phyloP scores from a whole-genome alignment of 2,113 vertebrate genomes.

The Leptosomus discolor region DNA sequence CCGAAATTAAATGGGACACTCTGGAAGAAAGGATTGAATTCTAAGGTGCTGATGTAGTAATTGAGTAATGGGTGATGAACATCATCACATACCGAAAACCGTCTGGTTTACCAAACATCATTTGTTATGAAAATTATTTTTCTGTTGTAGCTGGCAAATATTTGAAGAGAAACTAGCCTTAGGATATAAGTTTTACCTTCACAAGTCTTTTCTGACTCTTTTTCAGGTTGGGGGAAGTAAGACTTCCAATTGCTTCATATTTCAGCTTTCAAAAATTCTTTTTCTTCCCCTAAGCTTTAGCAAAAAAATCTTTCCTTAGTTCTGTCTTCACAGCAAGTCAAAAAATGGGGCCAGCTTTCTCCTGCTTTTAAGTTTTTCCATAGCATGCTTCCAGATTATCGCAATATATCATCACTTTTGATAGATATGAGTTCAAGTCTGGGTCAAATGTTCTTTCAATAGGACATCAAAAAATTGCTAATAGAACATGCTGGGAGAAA shows the following conservation, averaged over 20 bases:
- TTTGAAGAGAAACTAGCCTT: background rate
- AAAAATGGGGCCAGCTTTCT: background rate
- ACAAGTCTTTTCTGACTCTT: background rate
- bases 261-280: background rate
- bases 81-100: background rate
- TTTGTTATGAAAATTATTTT: background rate
- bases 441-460: slow-evolving; percentile 33
- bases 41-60: background rate
- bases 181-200: background rate
- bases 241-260: background rate
- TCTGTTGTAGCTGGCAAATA: background rate
- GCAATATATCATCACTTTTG: background rate
- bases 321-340: background rate
- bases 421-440: slow-evolving; percentile 1
- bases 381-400: slow-evolving; percentile 1
- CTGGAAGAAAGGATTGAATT: background rate
- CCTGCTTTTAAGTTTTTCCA: background rate
- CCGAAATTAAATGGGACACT: background rate
- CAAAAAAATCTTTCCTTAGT: background rate
- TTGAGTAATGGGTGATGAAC: background rate
- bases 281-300: background rate
- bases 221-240: background rate
- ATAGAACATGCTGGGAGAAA: background rate
- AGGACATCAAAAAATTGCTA: background rate
- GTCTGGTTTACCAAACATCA: background rate